Base-by-base conservation (phyloP, 2,888 invertebrate species). In the Diploptera punctata region DNA sequence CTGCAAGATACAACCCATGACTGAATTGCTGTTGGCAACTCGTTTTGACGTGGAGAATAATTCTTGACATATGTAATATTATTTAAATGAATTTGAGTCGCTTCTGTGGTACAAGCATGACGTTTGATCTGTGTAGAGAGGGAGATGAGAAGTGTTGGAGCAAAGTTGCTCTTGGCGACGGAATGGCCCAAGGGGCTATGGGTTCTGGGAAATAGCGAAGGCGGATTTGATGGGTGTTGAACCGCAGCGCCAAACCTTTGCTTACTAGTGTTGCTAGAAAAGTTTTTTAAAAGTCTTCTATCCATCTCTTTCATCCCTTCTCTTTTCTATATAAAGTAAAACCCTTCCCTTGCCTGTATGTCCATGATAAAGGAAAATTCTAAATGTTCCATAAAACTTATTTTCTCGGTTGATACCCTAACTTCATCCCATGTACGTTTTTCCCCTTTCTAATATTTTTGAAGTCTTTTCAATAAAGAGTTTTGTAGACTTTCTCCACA, bases 291-390 rank as follows among this genome's bases (percentile, higher is more conserved):
- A 29, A 57, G 57, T 31, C n/a, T n/a, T n/a, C n/a, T n/a, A n/a
- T n/a, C n/a, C n/a, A n/a, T n/a, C n/a, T n/a, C n/a, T n/a, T n/a
- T n/a, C n/a, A 10, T 16, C 24, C 29, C 29, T 57, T 57, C 57
- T n/a, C 2, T 21, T 54, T 13, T 44, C 24, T 26, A 26, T 47
- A 47, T 26, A 24, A 44, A 47, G 47, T 65, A 44, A 47, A 65
- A 44, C 65, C 65, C 47, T 47, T 31, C 10, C 43, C 33, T 3
- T 69, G 69, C 38, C 69, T 69, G 69, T 57, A 10, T 31, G 43
- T 26, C 57, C n/a, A 43, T 57, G 69, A 69, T 69, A 69, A 69
- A 69, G 69, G 24, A 18, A 57, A 57, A 57, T 57, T 57, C 57
- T 24, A 57, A 16, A 21, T 29, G 10, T 54, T 24, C 54, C 26